These are phyloP conservation scores for Sciurus vulgaris DNA, from an alignment of 2,797 vertebrate species.

Conservation along the genomic window DNA sequence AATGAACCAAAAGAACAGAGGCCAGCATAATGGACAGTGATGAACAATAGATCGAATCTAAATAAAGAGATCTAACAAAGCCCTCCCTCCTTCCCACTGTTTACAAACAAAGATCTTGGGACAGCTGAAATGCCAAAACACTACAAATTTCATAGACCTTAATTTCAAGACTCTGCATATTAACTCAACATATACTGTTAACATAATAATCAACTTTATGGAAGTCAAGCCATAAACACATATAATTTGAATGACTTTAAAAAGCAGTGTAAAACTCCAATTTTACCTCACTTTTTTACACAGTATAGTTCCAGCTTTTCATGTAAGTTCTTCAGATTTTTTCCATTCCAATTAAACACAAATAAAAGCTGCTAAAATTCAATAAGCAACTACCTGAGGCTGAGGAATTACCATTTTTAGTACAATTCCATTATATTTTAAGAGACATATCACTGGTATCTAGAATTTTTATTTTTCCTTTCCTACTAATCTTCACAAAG, in stretches of 20 bases:
- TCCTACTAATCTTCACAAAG: slow-evolving; percentile 39
- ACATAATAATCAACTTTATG: slow-evolving; percentile 16
- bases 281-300: slow-evolving; percentile 49
- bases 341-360: background rate
- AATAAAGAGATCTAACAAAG: slow-evolving; percentile 31
- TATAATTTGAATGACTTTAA: slow-evolving; percentile 5
- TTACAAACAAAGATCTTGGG: slow-evolving; percentile 23
- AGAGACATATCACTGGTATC: background rate
- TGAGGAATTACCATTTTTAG: slow-evolving; percentile 19
- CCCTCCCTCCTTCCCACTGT: background rate
- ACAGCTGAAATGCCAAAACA: background rate
- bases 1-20: slow-evolving; percentile 47
- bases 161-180: slow-evolving; percentile 7
- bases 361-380: background rate
- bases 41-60: slow-evolving; percentile 8
- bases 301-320: slow-evolving; percentile 13
- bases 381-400: background rate
- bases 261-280: background rate
- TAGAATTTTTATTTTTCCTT: slow-evolving; percentile 13
- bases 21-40: background rate
- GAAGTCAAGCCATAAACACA: background rate
- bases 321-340: background rate
- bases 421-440: slow-evolving; percentile 33
- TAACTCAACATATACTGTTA: slow-evolving; percentile 14
- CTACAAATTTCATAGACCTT: background rate